Percentiles rank a stretch among this genome's conserved stretches.
Conservation (phyloP, 2,888 invertebrate genomes). For the Andrena haemorrhoa region DNA sequence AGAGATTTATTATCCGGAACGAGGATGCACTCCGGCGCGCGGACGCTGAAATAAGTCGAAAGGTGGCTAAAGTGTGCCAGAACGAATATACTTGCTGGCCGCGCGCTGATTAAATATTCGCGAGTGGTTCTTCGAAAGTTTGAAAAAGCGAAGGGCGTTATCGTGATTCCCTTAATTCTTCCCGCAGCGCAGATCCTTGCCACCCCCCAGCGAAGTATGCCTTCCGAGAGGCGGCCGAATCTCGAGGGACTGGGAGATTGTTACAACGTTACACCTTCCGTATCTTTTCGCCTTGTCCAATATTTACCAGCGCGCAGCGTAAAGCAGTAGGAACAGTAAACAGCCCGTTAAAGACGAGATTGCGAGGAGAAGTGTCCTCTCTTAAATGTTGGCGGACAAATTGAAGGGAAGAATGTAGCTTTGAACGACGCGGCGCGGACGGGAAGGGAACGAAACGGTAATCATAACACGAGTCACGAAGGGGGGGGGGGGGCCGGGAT, state of each 20-base stretch:
- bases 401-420: conserved; percentile 2
- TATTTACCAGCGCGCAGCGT: conserved; percentile 5
- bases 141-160: no score
- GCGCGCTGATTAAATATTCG: no score
- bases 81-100: no score
- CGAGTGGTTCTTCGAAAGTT: no score
- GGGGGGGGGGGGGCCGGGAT: not conserved
- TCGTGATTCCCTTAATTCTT: no score
- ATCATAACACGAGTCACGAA: conserved; percentile 24
- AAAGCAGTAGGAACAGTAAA: conserved; percentile 12
- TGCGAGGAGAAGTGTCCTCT: not conserved
- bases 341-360: conserved; percentile 5
- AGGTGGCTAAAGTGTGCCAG: not conserved
- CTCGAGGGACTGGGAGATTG: no score
- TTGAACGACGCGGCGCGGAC: not conserved
- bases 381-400: conserved; percentile 23
- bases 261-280: not conserved
- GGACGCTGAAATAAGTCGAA: conserved; percentile 6
- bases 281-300: not conserved
- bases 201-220: no score
- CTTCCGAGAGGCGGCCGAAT: no score
- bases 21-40: not conserved
- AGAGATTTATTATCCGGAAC: conserved; percentile 21
- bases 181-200: no score
- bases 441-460: conserved; percentile 13